Evolutionary conservation across 2,113 vertebrate species (phyloP).

Genomic region (Nipponia nippon): DNA sequence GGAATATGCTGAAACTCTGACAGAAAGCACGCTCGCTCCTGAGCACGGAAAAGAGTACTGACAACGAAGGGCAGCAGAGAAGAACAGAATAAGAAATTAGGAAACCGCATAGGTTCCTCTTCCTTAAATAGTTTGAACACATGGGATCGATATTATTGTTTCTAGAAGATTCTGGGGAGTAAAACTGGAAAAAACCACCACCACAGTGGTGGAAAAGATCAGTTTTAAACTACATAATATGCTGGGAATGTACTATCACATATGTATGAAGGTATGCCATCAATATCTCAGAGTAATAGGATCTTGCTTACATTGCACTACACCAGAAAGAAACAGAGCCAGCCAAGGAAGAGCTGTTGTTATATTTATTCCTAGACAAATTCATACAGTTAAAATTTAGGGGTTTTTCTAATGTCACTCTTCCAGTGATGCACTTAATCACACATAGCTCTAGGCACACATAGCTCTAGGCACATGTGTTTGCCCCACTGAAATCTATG

Average conservation of each 20-base stretch:
- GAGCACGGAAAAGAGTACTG: not conserved
- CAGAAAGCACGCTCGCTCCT: not conserved
- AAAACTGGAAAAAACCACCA: not conserved
- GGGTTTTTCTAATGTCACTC: not conserved
- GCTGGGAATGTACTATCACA: not conserved
- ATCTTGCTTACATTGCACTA: not conserved
- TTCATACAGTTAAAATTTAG: not conserved
- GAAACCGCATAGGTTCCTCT: not conserved
- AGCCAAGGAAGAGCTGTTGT: not conserved
- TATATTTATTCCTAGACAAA: not conserved
- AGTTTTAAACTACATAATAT: not conserved
- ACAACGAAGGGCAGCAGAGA: not conserved
- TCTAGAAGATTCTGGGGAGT: not conserved
- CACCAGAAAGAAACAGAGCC: not conserved
- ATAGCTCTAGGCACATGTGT: not conserved
- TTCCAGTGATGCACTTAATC: not conserved
- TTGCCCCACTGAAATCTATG: not conserved
- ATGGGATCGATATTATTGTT: not conserved
- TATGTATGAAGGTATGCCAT: not conserved
- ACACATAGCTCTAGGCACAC: not conserved
- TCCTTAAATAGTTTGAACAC: not conserved
- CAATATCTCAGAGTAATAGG: not conserved
- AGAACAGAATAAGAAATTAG: not conserved
- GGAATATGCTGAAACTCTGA: conserved; percentile 13
- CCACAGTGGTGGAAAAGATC: not conserved